Conservation (phyloP, 2,888 invertebrate species). For the Amblyjoppa fuscipennis region DNA sequence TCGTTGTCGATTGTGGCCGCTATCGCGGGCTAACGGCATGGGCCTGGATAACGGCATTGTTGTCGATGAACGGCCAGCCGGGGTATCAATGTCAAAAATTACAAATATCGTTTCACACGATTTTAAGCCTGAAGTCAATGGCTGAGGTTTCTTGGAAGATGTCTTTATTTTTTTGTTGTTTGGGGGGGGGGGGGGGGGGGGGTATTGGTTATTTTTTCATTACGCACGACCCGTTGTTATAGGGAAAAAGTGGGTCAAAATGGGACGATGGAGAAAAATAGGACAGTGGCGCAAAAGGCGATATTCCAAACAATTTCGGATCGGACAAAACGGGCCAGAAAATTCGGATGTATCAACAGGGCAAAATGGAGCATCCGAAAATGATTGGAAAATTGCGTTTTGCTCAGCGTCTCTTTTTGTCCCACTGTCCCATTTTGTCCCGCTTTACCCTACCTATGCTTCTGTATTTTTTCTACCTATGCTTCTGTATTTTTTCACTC, state of each 20-base stretch:
- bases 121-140: not conserved
- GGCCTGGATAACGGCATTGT: slow-evolving; percentile 41
- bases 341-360: no score
- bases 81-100: not conserved
- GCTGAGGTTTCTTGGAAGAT: not conserved
- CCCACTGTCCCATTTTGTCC: not conserved
- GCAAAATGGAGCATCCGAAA: no score
- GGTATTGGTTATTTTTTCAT: not conserved
- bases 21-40: slow-evolving; percentile 31
- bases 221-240: not conserved
- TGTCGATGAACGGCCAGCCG: not conserved
- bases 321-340: no score
- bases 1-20: slow-evolving; percentile 53
- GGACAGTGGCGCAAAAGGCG: no score
- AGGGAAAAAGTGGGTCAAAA: not conserved
- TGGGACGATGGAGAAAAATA: no score
- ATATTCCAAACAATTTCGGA: no score
- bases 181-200: no score
- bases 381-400: no score
- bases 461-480: not conserved
- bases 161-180: no score
- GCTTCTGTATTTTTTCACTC: not conserved
- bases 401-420: no score
- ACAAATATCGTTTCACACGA: not conserved
- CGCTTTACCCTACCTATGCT: not conserved